Conservation (phyloP, 2,113 vertebrate species). For the Bufo bufo region DNA sequence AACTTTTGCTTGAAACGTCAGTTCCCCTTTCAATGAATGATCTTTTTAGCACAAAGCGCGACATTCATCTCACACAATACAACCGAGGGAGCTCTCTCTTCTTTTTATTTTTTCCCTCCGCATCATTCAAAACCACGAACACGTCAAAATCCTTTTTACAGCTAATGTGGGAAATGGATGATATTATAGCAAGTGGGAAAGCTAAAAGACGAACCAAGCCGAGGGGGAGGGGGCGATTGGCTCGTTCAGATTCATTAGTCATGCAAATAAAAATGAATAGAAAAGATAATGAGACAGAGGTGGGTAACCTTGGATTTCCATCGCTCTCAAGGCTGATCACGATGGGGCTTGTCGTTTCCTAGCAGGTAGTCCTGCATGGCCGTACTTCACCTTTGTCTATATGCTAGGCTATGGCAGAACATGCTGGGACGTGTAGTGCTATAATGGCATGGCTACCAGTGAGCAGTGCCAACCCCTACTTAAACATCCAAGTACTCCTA, state of each 20-base stretch:
- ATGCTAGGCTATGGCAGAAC: background rate
- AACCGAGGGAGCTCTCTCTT: background rate
- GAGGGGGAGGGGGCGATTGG: background rate
- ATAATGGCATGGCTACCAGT: no score
- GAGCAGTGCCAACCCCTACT: no score
- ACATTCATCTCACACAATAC: background rate
- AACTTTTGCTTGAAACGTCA: background rate
- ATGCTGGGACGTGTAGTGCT: background rate
- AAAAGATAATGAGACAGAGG: background rate
- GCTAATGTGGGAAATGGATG: constrained; percentile 17
- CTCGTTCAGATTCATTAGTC: background rate
- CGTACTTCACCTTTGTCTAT: background rate
- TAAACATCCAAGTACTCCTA: no score
- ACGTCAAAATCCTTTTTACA: constrained; percentile 44
- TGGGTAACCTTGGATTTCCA: background rate
- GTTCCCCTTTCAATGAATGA: background rate
- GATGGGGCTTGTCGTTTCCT: background rate
- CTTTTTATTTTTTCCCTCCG: background rate
- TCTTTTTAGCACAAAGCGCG: background rate
- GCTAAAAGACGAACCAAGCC: constrained; percentile 11
- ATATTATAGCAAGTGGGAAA: background rate
- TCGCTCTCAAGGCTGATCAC: background rate
- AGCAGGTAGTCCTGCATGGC: background rate
- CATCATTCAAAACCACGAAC: background rate
- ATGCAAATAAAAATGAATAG: background rate